These are phyloP conservation scores for Coregonus suidteri DNA, from an alignment of 2,797 vertebrate species.

Conservation along the genomic window DNA sequence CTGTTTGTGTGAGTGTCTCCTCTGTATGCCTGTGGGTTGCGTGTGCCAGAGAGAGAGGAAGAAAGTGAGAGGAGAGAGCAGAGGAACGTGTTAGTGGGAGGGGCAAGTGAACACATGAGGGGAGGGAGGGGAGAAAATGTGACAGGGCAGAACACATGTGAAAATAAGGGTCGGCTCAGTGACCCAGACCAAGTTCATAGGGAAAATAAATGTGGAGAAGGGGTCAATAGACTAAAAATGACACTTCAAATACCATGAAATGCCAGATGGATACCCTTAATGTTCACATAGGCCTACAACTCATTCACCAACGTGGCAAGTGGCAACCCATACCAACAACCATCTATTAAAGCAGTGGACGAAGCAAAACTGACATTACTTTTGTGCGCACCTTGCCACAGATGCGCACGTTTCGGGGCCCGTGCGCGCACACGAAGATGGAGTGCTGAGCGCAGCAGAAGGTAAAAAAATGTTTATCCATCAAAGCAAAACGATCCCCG, in stretches of 20 bases:
- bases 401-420: not conserved
- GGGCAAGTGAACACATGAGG: conserved; percentile 28
- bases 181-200: conserved; percentile 40
- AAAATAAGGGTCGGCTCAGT: conserved; percentile 27
- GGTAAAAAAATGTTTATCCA: not conserved
- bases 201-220: conserved; percentile 9
- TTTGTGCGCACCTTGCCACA: not conserved
- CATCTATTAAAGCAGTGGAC: too few species aligned
- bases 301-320: not conserved
- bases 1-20: conserved; percentile 50
- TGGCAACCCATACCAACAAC: too few species aligned
- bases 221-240: not conserved
- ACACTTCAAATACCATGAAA: not conserved
- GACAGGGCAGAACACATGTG: conserved; percentile 60
- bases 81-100: conserved; percentile 35
- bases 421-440: not conserved
- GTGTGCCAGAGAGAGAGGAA: conserved; percentile 47
- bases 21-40: conserved; percentile 59
- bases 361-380: not conserved
- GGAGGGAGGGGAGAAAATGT: conserved; percentile 60
- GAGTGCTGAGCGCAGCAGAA: not conserved
- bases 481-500: not conserved
- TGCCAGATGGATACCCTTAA: not conserved
- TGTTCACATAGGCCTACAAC: not conserved
- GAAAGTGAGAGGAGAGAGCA: conserved; percentile 31